Evolutionary conservation across 2,113 vertebrate species (phyloP).

Genomic region (Ceyx cyanopectus): DNA sequence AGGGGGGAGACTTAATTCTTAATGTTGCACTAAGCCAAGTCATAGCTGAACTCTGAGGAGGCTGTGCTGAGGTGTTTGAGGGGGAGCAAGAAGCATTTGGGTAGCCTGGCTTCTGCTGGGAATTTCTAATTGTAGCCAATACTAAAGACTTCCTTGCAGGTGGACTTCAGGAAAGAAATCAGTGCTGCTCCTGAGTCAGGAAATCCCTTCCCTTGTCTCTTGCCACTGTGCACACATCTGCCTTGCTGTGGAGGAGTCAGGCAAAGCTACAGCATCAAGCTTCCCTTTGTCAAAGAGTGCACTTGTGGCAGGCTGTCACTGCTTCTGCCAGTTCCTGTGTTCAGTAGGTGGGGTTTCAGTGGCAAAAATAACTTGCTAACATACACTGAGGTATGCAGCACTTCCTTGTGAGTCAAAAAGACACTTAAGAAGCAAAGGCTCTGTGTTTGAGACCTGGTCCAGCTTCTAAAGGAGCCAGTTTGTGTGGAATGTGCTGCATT

Average conservation of each 20-base stretch:
- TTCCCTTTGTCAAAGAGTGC: background rate
- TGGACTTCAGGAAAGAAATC: background rate
- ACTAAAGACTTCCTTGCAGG: background rate
- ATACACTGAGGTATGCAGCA: background rate
- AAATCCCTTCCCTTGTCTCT: background rate
- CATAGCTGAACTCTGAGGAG: background rate
- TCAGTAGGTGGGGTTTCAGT: background rate
- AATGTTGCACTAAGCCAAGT: background rate
- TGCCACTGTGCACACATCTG: background rate
- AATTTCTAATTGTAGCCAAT: background rate
- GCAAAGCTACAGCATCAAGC: background rate
- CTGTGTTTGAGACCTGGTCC: background rate
- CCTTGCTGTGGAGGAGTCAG: background rate
- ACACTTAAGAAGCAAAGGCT: background rate
- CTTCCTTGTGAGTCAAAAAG: conserved; percentile 33
- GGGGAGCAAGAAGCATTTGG: background rate
- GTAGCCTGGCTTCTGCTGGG: background rate
- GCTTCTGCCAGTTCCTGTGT: conserved; percentile 9
- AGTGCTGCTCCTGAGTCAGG: background rate
- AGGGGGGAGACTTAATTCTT: background rate
- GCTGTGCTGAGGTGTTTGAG: background rate
- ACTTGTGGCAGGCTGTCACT: background rate
- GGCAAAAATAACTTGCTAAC: background rate
- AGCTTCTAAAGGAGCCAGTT: background rate
- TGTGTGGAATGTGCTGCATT: background rate